Conservation (phyloP, 2,888 invertebrate genomes). For the Malthinus flaveolus region DNA sequence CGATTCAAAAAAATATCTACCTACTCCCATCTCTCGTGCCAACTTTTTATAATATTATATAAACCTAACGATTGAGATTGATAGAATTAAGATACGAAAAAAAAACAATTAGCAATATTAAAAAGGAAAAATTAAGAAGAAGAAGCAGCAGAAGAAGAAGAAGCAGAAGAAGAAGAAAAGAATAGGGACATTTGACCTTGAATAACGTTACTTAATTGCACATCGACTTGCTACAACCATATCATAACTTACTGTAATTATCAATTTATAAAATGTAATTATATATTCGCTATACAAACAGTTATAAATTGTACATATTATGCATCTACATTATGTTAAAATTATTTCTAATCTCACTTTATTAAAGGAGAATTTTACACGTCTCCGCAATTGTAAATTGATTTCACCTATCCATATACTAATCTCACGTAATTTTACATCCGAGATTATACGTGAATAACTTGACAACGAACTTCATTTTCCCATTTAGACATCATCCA, state of each 20-base stretch:
- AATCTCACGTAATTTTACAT: too few relatives aligned
- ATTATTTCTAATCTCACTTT: constrained; percentile 23
- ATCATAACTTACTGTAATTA: constrained; percentile 32
- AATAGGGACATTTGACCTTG: constrained; percentile 29
- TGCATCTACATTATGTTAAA: constrained; percentile 17
- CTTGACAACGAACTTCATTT: too few relatives aligned
- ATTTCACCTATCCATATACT: background rate
- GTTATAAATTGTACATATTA: constrained; percentile 25
- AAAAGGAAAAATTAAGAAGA: background rate
- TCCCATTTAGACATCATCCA: too few relatives aligned
- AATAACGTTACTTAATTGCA: constrained; percentile 32
- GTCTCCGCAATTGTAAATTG: constrained; percentile 1
- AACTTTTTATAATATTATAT: background rate
- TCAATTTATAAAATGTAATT: constrained; percentile 34
- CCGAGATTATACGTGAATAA: too few relatives aligned
- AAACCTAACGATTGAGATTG: too few relatives aligned
- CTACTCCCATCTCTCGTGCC: constrained; percentile 7
- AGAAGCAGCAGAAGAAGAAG: background rate
- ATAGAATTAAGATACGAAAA: too few relatives aligned
- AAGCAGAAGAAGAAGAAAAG: background rate
- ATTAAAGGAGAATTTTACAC: constrained; percentile 26
- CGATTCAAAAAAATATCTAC: constrained; percentile 9
- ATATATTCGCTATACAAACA: constrained; percentile 28
- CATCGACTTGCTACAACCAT: constrained; percentile 28
- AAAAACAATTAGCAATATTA: too few relatives aligned